Evolutionary conservation across 2,888 invertebrate species (phyloP).

Genomic region (Protonemura montana): DNA sequence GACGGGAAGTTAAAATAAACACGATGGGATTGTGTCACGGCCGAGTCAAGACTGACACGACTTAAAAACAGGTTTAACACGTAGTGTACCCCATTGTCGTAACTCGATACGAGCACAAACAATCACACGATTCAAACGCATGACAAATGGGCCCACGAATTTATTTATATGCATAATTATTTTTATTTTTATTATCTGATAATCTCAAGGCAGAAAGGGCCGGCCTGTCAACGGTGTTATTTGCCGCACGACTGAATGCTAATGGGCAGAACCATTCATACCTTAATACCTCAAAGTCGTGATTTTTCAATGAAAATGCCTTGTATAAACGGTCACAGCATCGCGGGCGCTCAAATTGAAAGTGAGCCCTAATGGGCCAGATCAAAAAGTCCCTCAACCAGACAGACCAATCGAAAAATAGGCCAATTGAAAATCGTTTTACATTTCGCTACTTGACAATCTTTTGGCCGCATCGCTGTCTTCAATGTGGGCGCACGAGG

Average conservation of each 20-base stretch:
- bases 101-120: background rate
- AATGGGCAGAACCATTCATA: background rate
- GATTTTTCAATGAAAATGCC: background rate
- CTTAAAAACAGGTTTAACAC: background rate
- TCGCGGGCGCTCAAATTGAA: background rate
- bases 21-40: background rate
- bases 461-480: no score
- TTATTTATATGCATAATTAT: constrained; percentile 1
- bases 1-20: background rate
- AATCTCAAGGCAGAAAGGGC: background rate
- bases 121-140: background rate
- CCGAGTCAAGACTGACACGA: background rate
- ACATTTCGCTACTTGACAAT: no score
- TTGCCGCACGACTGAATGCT: background rate
- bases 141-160: background rate
- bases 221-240: background rate
- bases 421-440: no score
- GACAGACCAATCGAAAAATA: background rate
- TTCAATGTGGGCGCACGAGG: no score
- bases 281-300: background rate
- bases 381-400: background rate
- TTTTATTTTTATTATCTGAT: background rate
- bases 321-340: background rate
- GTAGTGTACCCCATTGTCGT: background rate
- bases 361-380: background rate